Base-by-base conservation (phyloP, 2,888 invertebrate species). In the Philaethria dido region DNA sequence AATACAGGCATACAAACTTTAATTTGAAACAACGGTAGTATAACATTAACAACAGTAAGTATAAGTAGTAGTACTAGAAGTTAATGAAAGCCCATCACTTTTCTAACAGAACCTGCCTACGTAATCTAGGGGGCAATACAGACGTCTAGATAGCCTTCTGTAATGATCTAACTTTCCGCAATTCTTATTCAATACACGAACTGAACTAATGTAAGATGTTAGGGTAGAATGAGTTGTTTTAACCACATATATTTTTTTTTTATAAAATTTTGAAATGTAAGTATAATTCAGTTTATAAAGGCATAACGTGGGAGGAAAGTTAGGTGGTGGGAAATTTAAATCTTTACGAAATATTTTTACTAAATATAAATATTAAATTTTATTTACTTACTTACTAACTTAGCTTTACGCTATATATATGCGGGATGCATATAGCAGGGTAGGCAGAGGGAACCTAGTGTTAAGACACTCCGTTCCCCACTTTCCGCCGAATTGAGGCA, bases 81-180 rank as follows among this genome's bases (percentile, higher is more conserved):
- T 29, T 60, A 45, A 57, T 57, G 39, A 57, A 57, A 42, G 36
- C 22, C n/a, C 55, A 57, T 48, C 16, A 25, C 47, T 20, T 47
- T 47, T 64, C 22, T 22, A 22, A 57, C 47, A 64, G 33, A 57
- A 45, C 73, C 74, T 72, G 68, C 72, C 72, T 74, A 76, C 74
- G 75, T 75, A 74, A 60, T 68, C 67, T 67, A 70, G 71, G 66
- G 64, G 73, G 78, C 78, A 74, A 82, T 82, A 73, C 78, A 84
- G 83, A 80, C 79, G 79, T 83, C 78, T 80, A 70, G 74, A 80
- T 81, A 68, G 74, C 72, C 66, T 60, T 55, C 66, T 66, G 64
- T 80, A 82, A 82, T 79, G 79, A 79, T 77, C 77, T 77, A 78
- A 79, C 78, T 78, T 64, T 55, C 64, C 61, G 20, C 71, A 73